Conservation (phyloP, 2,113 vertebrate genomes). For the Epinephelus fuscoguttatus region DNA sequence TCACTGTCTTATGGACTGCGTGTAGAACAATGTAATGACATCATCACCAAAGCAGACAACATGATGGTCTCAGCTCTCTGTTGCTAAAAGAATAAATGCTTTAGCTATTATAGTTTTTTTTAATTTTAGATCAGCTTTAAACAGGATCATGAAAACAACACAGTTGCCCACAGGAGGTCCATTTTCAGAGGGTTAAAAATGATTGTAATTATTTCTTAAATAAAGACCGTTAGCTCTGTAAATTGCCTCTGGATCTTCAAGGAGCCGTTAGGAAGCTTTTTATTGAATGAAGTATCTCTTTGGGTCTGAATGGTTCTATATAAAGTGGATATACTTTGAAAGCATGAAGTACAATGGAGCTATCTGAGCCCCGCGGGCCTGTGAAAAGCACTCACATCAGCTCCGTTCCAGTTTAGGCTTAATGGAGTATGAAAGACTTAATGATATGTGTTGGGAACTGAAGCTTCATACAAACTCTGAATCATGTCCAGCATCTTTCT, state of each 20-base stretch:
- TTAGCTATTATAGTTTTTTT: too few relatives aligned
- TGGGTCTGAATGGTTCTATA: not conserved
- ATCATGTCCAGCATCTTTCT: not conserved
- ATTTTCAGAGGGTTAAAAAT: not conserved
- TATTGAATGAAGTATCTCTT: not conserved
- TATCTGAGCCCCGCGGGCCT: not conserved
- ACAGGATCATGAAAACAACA: too few relatives aligned
- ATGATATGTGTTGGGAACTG: slow-evolving; percentile 6
- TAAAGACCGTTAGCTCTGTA: not conserved
- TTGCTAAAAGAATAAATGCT: too few relatives aligned
- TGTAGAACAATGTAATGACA: too few relatives aligned
- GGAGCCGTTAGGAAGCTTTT: not conserved
- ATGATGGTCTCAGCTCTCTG: too few relatives aligned
- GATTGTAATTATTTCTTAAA: not conserved
- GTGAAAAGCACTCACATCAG: not conserved
- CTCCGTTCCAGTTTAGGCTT: not conserved
- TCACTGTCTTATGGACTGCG: too few relatives aligned
- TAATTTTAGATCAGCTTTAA: too few relatives aligned
- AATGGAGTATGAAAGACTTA: slow-evolving; percentile 17
- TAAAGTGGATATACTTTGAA: slow-evolving; percentile 1
- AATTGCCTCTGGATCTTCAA: not conserved
- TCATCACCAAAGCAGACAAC: too few relatives aligned
- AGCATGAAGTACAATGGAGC: not conserved
- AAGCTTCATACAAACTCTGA: not conserved
- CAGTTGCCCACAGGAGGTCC: too few relatives aligned